A percentile compares a stretch with the other conserved stretches of the same genome.
Conservation (phyloP, 2,113 vertebrate species). For the Elephas maximus region DNA sequence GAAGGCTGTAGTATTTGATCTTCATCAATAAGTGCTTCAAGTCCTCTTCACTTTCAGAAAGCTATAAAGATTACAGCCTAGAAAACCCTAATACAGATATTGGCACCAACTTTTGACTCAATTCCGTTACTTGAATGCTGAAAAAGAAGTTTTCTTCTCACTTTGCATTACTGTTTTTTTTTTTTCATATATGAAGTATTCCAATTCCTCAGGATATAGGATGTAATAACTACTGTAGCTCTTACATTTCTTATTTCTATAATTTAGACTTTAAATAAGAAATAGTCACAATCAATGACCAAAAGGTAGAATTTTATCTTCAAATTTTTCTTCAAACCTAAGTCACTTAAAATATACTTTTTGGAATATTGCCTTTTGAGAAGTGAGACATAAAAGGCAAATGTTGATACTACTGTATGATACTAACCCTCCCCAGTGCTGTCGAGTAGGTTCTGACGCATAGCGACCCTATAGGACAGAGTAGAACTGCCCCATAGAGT, state of each 20-base stretch:
- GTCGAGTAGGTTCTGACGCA: no score
- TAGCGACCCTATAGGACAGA: no score
- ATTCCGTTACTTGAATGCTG: neutral
- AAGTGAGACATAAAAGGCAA: neutral
- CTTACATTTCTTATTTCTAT: neutral
- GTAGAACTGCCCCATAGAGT: no score
- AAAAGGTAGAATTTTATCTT: neutral
- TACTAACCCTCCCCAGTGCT: neutral
- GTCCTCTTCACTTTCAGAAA: no score
- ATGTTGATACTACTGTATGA: neutral
- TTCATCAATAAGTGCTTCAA: no score
- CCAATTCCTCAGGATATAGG: neutral
- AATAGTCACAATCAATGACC: neutral
- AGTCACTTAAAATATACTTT: constrained; percentile 9
- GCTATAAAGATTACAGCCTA: no score
- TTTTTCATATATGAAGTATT: neutral
- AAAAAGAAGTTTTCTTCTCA: neutral
- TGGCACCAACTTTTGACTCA: neutral
- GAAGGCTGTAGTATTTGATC: no score
- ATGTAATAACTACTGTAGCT: neutral
- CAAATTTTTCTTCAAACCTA: neutral
- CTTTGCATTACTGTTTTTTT: constrained; percentile 4
- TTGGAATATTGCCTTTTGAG: neutral
- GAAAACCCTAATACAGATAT: neutral
- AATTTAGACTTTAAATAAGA: neutral